Percentiles rank a stretch among this genome's conserved stretches.
Conservation (phyloP, 2,888 invertebrate genomes). For the Nesidiocoris tenuis region DNA sequence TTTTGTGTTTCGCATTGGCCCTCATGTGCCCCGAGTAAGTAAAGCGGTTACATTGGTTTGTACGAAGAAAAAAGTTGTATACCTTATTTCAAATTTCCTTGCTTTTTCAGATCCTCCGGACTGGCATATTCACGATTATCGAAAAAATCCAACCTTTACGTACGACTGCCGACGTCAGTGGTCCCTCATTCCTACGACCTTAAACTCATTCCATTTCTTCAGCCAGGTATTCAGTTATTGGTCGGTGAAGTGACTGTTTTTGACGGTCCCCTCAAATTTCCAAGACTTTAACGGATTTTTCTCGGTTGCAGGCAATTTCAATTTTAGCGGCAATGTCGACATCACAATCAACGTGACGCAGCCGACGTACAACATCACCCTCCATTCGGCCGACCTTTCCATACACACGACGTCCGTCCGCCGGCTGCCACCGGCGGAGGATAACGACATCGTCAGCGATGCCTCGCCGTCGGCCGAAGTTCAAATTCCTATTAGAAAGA, state of each 20-base stretch:
- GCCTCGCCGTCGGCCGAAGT: slow-evolving; percentile 52
- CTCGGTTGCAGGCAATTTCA: slow-evolving; percentile 62
- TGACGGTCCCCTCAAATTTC: not conserved
- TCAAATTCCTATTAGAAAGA: slow-evolving; percentile 53
- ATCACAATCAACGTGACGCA: slow-evolving; percentile 56
- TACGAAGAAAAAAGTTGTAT: too few species aligned
- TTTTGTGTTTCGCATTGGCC: not conserved
- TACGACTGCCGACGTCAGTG: slow-evolving; percentile 69
- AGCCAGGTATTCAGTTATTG: slow-evolving; percentile 57
- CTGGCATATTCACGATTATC: slow-evolving; percentile 28
- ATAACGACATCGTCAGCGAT: slow-evolving; percentile 45
- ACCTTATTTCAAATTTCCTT: too few species aligned
- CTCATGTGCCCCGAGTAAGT: too few species aligned
- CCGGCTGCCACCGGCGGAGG: slow-evolving; percentile 25
- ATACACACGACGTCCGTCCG: slow-evolving; percentile 56
- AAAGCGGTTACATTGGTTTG: too few species aligned
- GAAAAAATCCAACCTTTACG: slow-evolving; percentile 58
- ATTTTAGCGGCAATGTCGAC: slow-evolving; percentile 65
- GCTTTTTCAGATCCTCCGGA: slow-evolving; percentile 24
- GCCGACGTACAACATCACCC: slow-evolving; percentile 62
- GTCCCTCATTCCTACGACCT: slow-evolving; percentile 70
- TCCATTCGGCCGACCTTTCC: slow-evolving; percentile 65
- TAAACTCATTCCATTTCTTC: slow-evolving; percentile 69
- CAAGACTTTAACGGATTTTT: not conserved
- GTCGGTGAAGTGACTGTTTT: not conserved